Conservation (phyloP, 1,140 invertebrate genomes). For the Saxidomus purpurata region DNA sequence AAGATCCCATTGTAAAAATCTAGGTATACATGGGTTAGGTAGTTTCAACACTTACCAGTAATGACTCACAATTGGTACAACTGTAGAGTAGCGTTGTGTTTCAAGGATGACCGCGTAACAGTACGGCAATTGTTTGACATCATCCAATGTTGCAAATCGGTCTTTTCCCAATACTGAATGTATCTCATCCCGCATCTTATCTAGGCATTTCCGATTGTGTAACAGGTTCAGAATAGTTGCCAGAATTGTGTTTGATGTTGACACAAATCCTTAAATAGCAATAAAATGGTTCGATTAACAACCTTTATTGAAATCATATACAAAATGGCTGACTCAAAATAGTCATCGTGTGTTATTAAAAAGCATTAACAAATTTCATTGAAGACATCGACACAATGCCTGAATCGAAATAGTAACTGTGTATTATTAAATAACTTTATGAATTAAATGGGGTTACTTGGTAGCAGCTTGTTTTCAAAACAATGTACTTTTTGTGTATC, state of each 20-base stretch:
- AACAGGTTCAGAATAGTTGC: constrained; percentile 51
- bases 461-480: no score
- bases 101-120: constrained; percentile 51
- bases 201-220: constrained; percentile 83
- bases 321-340: no score
- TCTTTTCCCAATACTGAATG: constrained; percentile 40
- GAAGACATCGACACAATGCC: background rate
- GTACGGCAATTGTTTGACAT: constrained; percentile 40
- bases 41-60: constrained; percentile 57
- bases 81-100: constrained; percentile 16
- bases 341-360: background rate
- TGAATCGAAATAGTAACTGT: no score
- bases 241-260: constrained; percentile 41
- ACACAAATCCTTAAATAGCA: constrained; percentile 48
- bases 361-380: background rate
- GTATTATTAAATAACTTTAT: no score
- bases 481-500: no score
- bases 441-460: no score
- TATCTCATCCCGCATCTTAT: constrained; percentile 69
- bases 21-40: no score
- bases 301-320: background rate
- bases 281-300: no score
- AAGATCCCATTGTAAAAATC: no score
- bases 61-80: constrained; percentile 59
- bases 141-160: background rate